Conservation (phyloP, 1,140 invertebrate genomes). For the Battus philenor region DNA sequence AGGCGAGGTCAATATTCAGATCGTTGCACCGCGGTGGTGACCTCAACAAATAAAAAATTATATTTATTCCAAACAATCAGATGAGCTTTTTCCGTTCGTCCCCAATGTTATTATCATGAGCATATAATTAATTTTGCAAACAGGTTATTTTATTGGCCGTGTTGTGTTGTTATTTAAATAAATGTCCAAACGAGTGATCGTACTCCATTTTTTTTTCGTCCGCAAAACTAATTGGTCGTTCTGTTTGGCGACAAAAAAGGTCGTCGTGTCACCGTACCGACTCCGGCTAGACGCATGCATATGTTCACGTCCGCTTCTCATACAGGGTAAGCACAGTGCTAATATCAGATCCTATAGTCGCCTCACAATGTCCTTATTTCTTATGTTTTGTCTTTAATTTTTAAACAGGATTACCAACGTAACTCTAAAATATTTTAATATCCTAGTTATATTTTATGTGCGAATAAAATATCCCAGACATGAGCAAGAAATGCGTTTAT, state of each 20-base stretch:
- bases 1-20: constrained; percentile 55
- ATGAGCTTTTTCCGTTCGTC: constrained; percentile 42
- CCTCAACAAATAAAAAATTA: constrained; percentile 42
- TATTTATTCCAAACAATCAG: constrained; percentile 63
- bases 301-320: too few relatives aligned
- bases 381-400: too few relatives aligned
- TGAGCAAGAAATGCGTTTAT: too few relatives aligned
- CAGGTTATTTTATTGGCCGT: constrained; percentile 40
- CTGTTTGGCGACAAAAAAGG: constrained; percentile 6
- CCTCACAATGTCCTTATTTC: too few relatives aligned
- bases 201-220: constrained; percentile 34
- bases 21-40: constrained; percentile 59
- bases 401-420: too few relatives aligned
- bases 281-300: too few relatives aligned
- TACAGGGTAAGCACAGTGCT: too few relatives aligned
- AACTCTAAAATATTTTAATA: too few relatives aligned
- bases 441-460: too few relatives aligned
- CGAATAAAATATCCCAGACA: too few relatives aligned
- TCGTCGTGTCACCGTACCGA: constrained; percentile 3
- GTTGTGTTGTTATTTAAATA: constrained; percentile 41
- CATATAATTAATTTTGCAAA: constrained; percentile 60
- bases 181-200: constrained; percentile 30
- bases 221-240: constrained; percentile 32
- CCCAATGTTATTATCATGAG: constrained; percentile 56
- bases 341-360: too few relatives aligned